Base-by-base conservation (phyloP, 2,888 invertebrate genomes). In the Ornithoptera alexandrae region DNA sequence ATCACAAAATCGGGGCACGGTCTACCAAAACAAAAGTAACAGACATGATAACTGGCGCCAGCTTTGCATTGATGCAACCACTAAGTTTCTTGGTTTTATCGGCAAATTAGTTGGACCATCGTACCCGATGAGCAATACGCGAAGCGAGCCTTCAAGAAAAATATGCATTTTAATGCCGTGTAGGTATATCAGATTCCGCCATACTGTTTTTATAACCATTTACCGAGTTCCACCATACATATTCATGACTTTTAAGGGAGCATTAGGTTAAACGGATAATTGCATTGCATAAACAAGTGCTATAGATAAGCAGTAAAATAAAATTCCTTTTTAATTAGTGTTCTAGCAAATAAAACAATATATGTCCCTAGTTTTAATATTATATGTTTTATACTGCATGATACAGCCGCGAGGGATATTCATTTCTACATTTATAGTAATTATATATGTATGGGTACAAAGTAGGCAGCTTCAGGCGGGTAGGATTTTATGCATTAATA, bases 241-340 rank as follows among this genome's bases (percentile, higher is more conserved):
- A 84, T 82, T 83, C 81, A 84, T 84, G 78, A 80, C 77, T 74
- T 79, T 80, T 81, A 81, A 79, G 77, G 80, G 78, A 77, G 75
- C 78, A 83, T 84, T 79, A 81, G 76, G 78, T 79, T 80, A 80
- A 81, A 69, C 68, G 56, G 71, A 75, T 77, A 77, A 72, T 73
- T 74, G 76, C 75, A 76, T 78, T 77, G 74, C 75, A 76, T 77
- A 77, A 73, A 75, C 73, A 75, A 77, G 74, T 74, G 71, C 72
- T 71, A 74, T 75, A 72, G 67, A 72, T 72, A 73, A 73, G 66
- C 68, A 74, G 72, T 71, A 65, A 30, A 71, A 72, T 69, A 74
- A 71, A 69, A 67, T 73, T 67, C 60, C 64, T 69, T 57, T 57
- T 62, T 71, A 67, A 71, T 58, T 69, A 71, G 67, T 68, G 66